phyloP scores from a whole-genome alignment of 2,113 vertebrate genomes.

The Candoia aspera region DNA sequence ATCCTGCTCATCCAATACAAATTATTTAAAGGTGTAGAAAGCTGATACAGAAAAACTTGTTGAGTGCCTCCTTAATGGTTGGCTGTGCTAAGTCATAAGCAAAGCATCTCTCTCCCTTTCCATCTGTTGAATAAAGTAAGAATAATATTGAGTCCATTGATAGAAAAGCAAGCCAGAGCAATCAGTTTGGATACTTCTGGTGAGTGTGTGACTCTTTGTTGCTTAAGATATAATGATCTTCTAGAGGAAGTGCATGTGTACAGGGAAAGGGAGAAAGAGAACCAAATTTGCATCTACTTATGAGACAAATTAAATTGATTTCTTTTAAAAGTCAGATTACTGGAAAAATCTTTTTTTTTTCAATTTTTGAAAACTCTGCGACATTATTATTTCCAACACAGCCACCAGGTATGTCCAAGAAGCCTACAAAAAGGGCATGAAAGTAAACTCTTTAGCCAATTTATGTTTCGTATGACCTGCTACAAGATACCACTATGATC shows the following conservation, averaged over 20 bases:
- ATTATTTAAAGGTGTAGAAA: constrained; percentile 69
- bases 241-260: not conserved
- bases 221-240: not conserved
- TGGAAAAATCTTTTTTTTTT: not conserved
- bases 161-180: not conserved
- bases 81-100: constrained; percentile 55
- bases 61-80: constrained; percentile 53
- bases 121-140: constrained; percentile 43
- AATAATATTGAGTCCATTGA: not conserved
- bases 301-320: not conserved
- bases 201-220: not conserved
- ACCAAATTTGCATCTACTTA: not conserved
- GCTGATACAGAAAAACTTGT: constrained; percentile 45
- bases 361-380: not conserved
- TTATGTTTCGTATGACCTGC: not conserved
- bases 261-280: not conserved
- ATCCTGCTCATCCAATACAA: constrained; percentile 53
- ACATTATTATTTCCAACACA: not conserved
- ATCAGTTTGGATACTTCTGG: not conserved
- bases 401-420: not conserved
- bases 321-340: not conserved
- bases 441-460: not conserved
- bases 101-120: constrained; percentile 24
- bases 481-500: not conserved
- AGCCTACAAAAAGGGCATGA: not conserved